Percentiles rank a stretch among this genome's conserved stretches.
phyloP scores from a whole-genome alignment of 2,888 invertebrate genomes.

The Sinelater perroti region DNA sequence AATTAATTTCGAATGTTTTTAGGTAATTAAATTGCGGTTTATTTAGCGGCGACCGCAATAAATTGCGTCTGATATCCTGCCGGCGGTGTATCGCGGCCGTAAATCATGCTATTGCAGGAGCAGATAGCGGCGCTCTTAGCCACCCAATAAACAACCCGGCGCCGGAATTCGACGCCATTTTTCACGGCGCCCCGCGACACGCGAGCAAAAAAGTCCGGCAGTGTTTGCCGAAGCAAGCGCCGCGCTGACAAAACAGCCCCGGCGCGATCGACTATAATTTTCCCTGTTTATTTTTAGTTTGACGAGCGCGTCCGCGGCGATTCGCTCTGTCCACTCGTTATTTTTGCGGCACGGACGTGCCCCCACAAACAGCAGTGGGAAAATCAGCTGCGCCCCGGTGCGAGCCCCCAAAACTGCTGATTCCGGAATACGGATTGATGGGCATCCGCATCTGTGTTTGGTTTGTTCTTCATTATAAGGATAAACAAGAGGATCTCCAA shows the following conservation, averaged over 20 bases:
- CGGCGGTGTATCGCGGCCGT: slow-evolving; percentile 55
- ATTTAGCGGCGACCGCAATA: slow-evolving; percentile 51
- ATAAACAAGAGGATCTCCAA: too few relatives aligned
- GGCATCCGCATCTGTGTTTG: too few relatives aligned
- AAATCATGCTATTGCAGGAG: slow-evolving; percentile 59
- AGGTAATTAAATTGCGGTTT: slow-evolving; percentile 57
- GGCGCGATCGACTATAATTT: slow-evolving; percentile 35
- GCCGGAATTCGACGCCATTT: slow-evolving; percentile 57
- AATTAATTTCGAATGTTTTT: slow-evolving; percentile 52
- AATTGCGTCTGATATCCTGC: slow-evolving; percentile 51
- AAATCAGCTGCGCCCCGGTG: slow-evolving; percentile 13
- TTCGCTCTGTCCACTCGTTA: slow-evolving; percentile 36
- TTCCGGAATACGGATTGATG: background rate
- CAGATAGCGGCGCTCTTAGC: slow-evolving; percentile 57
- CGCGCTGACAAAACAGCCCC: slow-evolving; percentile 40
- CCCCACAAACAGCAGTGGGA: slow-evolving; percentile 21
- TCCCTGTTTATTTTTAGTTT: slow-evolving; percentile 33
- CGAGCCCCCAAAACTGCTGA: background rate
- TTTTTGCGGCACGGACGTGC: slow-evolving; percentile 18
- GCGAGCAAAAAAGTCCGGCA: slow-evolving; percentile 49
- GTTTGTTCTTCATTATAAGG: too few relatives aligned
- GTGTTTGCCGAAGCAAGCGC: slow-evolving; percentile 50
- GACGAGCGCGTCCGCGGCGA: slow-evolving; percentile 27
- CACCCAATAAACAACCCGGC: slow-evolving; percentile 57
- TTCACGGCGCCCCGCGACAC: slow-evolving; percentile 54